Evolutionary conservation across 2,797 vertebrate species (phyloP).

Genomic region (Gallinago stenura): DNA sequence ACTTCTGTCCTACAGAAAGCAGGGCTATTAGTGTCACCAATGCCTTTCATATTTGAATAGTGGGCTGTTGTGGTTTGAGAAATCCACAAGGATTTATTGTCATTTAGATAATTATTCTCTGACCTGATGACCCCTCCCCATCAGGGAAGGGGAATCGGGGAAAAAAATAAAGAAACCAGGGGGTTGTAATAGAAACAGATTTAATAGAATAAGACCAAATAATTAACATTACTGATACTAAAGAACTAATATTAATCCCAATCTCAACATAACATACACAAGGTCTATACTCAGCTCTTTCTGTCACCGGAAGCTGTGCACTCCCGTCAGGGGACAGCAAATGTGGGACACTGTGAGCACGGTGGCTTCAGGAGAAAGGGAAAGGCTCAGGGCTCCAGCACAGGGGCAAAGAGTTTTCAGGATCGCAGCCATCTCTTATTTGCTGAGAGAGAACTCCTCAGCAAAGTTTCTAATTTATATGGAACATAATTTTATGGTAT

Average conservation of each 20-base stretch:
- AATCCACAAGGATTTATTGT: neutral
- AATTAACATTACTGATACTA: neutral
- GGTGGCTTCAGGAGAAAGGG: neutral
- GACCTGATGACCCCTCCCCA: neutral
- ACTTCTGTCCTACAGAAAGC: neutral
- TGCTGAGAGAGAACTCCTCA: neutral
- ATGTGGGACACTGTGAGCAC: neutral
- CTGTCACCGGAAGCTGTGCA: neutral
- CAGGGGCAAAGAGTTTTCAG: neutral
- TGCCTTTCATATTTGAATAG: neutral
- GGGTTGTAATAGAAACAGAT: neutral
- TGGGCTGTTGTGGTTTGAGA: neutral
- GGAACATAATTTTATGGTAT: neutral
- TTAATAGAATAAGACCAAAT: neutral
- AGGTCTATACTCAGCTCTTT: neutral
- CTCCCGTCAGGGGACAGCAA: neutral
- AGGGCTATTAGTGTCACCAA: neutral
- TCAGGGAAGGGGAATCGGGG: neutral
- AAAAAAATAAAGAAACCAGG: neutral
- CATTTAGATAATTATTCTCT: neutral
- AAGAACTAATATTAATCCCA: neutral
- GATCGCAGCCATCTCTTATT: neutral
- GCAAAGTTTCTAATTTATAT: neutral
- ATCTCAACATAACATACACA: neutral
- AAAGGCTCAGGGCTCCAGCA: neutral